These are phyloP conservation scores for Pterostichus niger DNA, from an alignment of 2,888 invertebrate species.

Conservation along the genomic window DNA sequence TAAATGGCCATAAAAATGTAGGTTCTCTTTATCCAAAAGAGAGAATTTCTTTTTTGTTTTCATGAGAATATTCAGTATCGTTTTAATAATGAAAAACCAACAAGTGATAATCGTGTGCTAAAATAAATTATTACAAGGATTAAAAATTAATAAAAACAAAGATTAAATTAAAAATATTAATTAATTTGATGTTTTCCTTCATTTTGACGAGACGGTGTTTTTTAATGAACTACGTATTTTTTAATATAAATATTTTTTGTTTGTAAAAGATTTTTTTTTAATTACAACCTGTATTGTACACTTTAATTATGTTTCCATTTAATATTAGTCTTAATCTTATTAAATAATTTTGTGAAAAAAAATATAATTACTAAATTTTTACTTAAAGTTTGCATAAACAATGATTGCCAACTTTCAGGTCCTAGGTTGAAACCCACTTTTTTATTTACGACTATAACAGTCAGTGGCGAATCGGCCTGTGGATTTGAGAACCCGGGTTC, in stretches of 20 bases:
- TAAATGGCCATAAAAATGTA: no score
- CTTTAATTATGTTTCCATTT: conserved; percentile 20
- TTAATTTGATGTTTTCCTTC: conserved; percentile 57
- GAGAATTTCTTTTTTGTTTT: no score
- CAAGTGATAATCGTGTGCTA: conserved; percentile 22
- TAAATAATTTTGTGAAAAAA: conserved; percentile 1
- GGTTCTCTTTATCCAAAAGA: no score
- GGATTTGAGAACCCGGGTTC: no score
- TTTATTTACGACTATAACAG: no score
- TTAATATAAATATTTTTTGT: conserved; percentile 22
- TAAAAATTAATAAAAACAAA: conserved; percentile 52
- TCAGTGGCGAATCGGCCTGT: no score
- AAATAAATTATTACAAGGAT: conserved; percentile 51
- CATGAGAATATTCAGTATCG: background rate
- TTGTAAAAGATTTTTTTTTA: conserved; percentile 10
- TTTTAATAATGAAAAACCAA: conserved; percentile 34
- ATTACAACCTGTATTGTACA: conserved; percentile 18
- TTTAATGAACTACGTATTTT: conserved; percentile 46
- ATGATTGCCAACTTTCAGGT: no score
- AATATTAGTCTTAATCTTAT: conserved; percentile 1
- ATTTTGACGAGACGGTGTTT: conserved; percentile 36
- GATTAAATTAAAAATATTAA: conserved; percentile 63
- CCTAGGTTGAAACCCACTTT: no score
- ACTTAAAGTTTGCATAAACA: background rate
- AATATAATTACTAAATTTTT: conserved; percentile 6